A percentile compares a stretch with the other conserved stretches of the same genome.
phyloP scores from a whole-genome alignment of 2,113 vertebrate genomes.

The Erythrocercus mccallii region DNA sequence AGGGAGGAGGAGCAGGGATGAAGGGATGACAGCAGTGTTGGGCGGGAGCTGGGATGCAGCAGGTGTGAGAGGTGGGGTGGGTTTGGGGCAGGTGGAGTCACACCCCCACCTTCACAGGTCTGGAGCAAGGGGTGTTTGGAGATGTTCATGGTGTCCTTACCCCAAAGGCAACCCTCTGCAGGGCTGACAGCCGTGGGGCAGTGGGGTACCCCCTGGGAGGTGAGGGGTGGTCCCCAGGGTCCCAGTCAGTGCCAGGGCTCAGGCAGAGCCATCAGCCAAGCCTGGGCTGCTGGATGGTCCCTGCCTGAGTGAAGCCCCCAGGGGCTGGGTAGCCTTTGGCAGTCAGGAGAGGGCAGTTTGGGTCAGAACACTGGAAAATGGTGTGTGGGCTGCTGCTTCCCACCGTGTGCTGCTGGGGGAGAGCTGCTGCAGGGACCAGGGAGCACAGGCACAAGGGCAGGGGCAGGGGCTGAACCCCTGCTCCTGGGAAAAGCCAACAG shows the following conservation, averaged over 20 bases:
- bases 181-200: rapidly evolving
- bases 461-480: neutral
- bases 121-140: neutral
- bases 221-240: neutral
- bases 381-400: neutral
- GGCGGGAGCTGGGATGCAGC: neutral
- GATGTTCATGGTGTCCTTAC: neutral
- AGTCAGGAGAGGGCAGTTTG: neutral
- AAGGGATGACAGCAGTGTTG: neutral
- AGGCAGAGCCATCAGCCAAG: neutral
- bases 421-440: neutral
- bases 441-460: neutral
- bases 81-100: neutral
- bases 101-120: rapidly evolving
- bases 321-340: neutral
- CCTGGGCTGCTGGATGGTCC: neutral
- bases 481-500: neutral
- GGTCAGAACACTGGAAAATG: neutral
- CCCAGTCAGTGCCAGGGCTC: neutral
- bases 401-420: rapidly evolving
- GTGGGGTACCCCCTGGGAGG: rapidly evolving
- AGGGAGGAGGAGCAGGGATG: neutral
- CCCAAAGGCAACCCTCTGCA: neutral
- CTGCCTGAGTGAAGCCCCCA: rapidly evolving
- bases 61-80: neutral